Conservation (phyloP, 2,888 invertebrate genomes). For the Volucella bombylans region DNA sequence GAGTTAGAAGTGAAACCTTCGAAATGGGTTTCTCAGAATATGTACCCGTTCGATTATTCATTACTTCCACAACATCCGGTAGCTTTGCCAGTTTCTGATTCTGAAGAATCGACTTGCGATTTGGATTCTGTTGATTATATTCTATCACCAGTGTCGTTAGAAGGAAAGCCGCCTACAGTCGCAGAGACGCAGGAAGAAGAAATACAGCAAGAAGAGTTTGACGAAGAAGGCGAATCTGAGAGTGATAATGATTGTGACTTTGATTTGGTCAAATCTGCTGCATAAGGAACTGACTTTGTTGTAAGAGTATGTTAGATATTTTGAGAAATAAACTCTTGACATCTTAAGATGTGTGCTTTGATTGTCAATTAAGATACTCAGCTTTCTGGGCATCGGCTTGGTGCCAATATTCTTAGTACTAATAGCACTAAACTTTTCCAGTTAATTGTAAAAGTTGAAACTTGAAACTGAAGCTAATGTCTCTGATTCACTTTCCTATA, state of each 20-base stretch:
- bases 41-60: slow-evolving; percentile 87
- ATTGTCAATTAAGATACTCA: no score
- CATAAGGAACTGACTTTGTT: not conserved
- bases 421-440: no score
- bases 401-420: no score
- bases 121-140: slow-evolving; percentile 23
- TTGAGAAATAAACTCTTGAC: no score
- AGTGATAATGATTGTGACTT: slow-evolving; percentile 55
- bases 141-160: not conserved
- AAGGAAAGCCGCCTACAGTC: not conserved
- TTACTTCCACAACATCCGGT: slow-evolving; percentile 88
- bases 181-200: slow-evolving; percentile 27
- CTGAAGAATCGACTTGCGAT: slow-evolving; percentile 81
- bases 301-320: no score
- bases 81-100: slow-evolving; percentile 86
- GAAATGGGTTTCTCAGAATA: slow-evolving; percentile 88
- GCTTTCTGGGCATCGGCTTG: no score
- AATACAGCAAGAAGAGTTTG: not conserved
- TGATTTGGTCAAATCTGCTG: not conserved
- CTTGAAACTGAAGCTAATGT: no score
- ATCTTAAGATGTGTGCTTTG: no score
- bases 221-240: slow-evolving; percentile 31
- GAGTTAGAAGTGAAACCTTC: slow-evolving; percentile 81
- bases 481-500: no score
- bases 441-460: no score